These are phyloP conservation scores for Drosophila dunni DNA, from an alignment of 1,140 invertebrate genomes.

Conservation along the genomic window DNA sequence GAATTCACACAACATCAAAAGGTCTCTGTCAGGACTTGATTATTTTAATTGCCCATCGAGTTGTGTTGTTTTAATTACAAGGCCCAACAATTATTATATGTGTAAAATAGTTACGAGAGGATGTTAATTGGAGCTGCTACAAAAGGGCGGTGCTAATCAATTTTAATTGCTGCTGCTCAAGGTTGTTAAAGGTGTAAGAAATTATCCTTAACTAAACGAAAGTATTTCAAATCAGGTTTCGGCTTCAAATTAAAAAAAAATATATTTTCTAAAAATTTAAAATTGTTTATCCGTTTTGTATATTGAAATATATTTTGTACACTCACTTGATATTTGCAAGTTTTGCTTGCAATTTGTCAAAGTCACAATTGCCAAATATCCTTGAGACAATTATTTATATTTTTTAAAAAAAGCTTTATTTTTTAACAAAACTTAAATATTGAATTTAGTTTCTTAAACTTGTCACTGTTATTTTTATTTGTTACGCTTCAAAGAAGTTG, in stretches of 20 bases:
- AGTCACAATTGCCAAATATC: slow-evolving; percentile 45
- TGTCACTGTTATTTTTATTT: slow-evolving; percentile 8
- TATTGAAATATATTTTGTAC: slow-evolving; percentile 24
- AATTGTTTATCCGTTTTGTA: no score
- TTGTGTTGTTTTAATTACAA: slow-evolving; percentile 71
- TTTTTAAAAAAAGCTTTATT: slow-evolving; percentile 4
- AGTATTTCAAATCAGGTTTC: neutral
- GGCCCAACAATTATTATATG: slow-evolving; percentile 19
- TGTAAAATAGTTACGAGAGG: slow-evolving; percentile 26
- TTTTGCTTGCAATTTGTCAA: slow-evolving; percentile 36
- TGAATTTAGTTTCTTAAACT: slow-evolving; percentile 16
- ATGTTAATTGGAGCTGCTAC: slow-evolving; percentile 33
- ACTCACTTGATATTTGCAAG: slow-evolving; percentile 66
- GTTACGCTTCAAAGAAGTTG: neutral
- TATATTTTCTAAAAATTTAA: no score
- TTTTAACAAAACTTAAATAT: slow-evolving; percentile 18
- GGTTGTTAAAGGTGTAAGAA: neutral
- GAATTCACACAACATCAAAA: slow-evolving; percentile 73
- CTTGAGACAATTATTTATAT: slow-evolving; percentile 22
- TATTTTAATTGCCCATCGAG: slow-evolving; percentile 69
- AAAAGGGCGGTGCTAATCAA: neutral
- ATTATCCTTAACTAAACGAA: neutral
- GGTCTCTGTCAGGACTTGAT: slow-evolving; percentile 49
- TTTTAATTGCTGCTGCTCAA: slow-evolving; percentile 6
- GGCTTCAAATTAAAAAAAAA: no score